Percentiles rank a stretch among this genome's conserved stretches.
Conservation (phyloP, 2,113 vertebrate species). For the Monopterus albus region DNA sequence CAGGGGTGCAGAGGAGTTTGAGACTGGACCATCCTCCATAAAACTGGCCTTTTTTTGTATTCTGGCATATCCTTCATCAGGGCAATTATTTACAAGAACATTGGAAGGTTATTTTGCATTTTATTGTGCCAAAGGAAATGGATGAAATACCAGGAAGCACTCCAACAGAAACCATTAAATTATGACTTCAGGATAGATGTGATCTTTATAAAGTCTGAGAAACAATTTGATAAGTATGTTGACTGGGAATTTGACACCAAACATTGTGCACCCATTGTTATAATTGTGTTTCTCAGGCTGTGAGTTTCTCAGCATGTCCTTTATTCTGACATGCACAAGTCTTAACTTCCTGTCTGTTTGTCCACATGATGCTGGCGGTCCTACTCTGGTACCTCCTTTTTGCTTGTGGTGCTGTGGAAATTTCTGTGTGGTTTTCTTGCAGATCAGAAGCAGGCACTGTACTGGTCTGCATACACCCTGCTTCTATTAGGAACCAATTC, state of each 20-base stretch:
- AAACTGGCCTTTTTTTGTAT: neutral
- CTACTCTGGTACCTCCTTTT: constrained; percentile 23
- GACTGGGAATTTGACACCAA: neutral
- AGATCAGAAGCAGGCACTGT: constrained; percentile 60
- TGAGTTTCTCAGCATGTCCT: constrained; percentile 9
- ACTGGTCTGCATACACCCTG: constrained; percentile 27
- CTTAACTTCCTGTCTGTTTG: constrained; percentile 39
- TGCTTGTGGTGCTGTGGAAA: constrained; percentile 34
- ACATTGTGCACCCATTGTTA: constrained; percentile 6
- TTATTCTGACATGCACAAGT: constrained; percentile 23
- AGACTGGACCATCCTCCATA: neutral
- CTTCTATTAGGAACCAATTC: constrained; percentile 52
- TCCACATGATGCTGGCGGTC: constrained; percentile 36
- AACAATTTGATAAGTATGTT: neutral
- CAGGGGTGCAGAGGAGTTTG: constrained; percentile 13
- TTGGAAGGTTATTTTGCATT: neutral
- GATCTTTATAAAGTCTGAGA: constrained; percentile 9
- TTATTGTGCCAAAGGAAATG: constrained; percentile 20
- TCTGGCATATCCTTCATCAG: constrained; percentile 15
- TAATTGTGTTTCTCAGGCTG: constrained; percentile 1
- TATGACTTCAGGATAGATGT: neutral
- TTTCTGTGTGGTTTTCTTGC: constrained; percentile 51
- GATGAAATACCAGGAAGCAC: constrained; percentile 14
- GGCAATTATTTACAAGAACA: constrained; percentile 20
- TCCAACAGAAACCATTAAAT: constrained; percentile 18